Percentiles rank a stretch among this genome's conserved stretches.
Evolutionary conservation across 2,113 vertebrate species (phyloP).

Genomic region (Bubalus kerabau): DNA sequence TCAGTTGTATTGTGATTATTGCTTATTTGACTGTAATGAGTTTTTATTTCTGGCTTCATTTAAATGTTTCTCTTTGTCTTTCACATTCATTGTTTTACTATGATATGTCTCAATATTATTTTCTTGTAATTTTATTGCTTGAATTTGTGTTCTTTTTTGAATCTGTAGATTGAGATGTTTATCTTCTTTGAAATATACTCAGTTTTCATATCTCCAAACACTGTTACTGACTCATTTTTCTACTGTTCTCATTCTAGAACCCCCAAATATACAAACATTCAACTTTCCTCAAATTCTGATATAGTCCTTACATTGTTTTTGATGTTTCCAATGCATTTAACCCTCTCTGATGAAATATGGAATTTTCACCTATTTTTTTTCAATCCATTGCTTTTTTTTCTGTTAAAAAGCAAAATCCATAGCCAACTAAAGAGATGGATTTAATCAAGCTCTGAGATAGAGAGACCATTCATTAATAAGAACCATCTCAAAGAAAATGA

Average conservation of each 20-base stretch:
- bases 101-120: background rate
- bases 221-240: background rate
- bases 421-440: background rate
- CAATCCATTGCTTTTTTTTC: background rate
- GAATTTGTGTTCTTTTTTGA: background rate
- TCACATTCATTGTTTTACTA: background rate
- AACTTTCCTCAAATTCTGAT: background rate
- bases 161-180: background rate
- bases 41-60: background rate
- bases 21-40: background rate
- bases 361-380: background rate
- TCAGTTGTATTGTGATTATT: background rate
- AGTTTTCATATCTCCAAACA: background rate
- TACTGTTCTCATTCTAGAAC: background rate
- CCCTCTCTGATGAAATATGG: background rate
- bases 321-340: background rate
- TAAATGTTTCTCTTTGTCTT: background rate
- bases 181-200: background rate
- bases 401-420: background rate
- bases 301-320: background rate
- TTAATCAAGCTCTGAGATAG: background rate
- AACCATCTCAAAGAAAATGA: background rate
- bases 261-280: background rate
- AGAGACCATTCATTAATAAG: background rate
- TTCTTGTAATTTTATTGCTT: background rate